Evolutionary conservation across 2,888 invertebrate genomes (phyloP).

Genomic region (Entomobrya multifasciata): DNA sequence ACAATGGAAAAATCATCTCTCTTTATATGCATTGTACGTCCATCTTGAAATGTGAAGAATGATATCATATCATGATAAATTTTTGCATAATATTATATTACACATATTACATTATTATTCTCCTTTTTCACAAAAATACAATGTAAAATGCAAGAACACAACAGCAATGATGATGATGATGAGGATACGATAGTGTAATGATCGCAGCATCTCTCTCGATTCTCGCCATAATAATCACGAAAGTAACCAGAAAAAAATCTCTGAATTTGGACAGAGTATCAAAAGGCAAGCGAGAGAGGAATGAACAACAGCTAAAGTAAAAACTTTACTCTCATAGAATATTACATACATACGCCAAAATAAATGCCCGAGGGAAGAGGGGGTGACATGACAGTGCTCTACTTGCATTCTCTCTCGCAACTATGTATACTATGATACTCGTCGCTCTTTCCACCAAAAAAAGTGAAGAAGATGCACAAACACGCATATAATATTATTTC

Average conservation of each 20-base stretch:
- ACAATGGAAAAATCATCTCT: constrained; percentile 40
- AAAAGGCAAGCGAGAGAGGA: too few relatives aligned
- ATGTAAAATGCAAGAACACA: too few relatives aligned
- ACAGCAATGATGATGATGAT: too few relatives aligned
- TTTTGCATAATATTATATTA: constrained; percentile 2
- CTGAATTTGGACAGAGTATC: not conserved
- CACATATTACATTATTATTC: not conserved
- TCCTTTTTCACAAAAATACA: too few relatives aligned
- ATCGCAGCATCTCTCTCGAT: not conserved
- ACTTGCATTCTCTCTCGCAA: constrained; percentile 39
- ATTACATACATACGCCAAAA: constrained; percentile 62
- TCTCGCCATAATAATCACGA: not conserved
- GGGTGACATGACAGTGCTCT: constrained; percentile 68
- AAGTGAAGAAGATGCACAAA: constrained; percentile 57
- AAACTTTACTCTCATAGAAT: not conserved
- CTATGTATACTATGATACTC: too few relatives aligned
- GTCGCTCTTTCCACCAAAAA: not conserved
- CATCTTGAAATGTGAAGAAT: constrained; percentile 9
- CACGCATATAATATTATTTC: constrained; percentile 64
- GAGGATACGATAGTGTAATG: too few relatives aligned
- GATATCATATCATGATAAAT: not conserved
- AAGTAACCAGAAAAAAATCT: constrained; percentile 27
- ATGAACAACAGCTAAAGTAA: constrained; percentile 12
- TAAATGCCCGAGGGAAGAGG: constrained; percentile 71
- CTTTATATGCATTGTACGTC: not conserved